Base-by-base conservation (phyloP, 2,888 invertebrate genomes). In the Chalcosyrphus nemorum region DNA sequence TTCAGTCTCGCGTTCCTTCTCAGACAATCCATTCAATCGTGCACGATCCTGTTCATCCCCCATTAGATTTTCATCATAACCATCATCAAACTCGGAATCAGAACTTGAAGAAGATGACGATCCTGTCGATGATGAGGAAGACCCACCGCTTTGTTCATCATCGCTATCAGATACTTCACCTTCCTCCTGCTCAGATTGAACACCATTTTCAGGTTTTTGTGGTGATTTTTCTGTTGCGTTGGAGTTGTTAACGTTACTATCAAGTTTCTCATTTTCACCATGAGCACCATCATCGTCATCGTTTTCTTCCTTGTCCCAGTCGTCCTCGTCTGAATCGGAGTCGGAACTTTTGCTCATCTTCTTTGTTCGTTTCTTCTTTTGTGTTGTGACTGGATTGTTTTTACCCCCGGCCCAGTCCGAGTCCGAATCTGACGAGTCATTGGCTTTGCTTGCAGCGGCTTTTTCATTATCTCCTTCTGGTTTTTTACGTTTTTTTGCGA, bases 1-100 rank as follows among this genome's bases (percentile, higher is more conserved):
- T 92, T 99, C 99, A 71, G 98, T 97, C 92, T 99, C 99, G 47
- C 99, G 93, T 90, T 99, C 99, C 89, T 98, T 98, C 90, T 99
- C 99, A 0, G 98, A 98, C 94, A 99, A 95, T 84, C 96, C 95
- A 9, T 97, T 97, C 50, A 99, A 92, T 0, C 97, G 93, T 1
- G 96, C 96, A 88, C 97, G 94, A 92, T 99, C 99, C 87, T 97
- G 98, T 80, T 97, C 98, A 91, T 99, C 98, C 0, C 98, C 98
- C 96, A 99, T 98, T 27, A 99, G 93, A 90, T 99, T 97, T 86
- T 99, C 98, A 90, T 98, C 99, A 88, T 97, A 98, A 85, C 99
- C 99, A 92, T 99, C 99, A 90, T 98, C 96, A 89, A 98, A 99
- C 91, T 98, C 98, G 87, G 96, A 96, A 86, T 97, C 95, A 68